Conservation (phyloP, 2,113 vertebrate genomes). For the Tetrao urogallus region DNA sequence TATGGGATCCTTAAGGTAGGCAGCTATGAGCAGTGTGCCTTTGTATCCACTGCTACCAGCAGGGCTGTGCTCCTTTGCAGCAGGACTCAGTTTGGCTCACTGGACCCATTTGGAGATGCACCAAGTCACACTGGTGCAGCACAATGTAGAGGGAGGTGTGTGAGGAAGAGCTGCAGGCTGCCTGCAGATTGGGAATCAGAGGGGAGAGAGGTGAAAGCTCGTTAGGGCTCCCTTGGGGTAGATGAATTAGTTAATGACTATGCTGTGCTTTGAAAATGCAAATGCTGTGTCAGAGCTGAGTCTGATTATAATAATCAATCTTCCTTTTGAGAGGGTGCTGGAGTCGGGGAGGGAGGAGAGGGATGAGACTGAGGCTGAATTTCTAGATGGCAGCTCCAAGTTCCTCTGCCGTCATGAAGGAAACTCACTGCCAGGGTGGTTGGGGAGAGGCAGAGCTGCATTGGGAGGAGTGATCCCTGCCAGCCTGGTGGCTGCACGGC, state of each 20-base stretch:
- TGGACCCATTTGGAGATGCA: neutral
- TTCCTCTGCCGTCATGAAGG: neutral
- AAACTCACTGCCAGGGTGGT: neutral
- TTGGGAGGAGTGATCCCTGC: neutral
- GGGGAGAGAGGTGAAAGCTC: slow-evolving; percentile 56
- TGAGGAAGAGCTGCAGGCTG: neutral
- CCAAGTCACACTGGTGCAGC: neutral
- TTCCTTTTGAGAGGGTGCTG: slow-evolving; percentile 57
- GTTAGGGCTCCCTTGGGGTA: slow-evolving; percentile 52
- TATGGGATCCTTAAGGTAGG: neutral
- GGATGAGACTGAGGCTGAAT: slow-evolving; percentile 22
- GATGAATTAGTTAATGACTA: slow-evolving; percentile 68
- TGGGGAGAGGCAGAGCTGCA: neutral
- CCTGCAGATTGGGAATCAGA: slow-evolving; percentile 16
- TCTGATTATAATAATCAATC: slow-evolving; percentile 70
- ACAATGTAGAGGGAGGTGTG: neutral
- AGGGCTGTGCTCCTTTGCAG: neutral
- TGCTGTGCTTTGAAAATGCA: slow-evolving; percentile 72
- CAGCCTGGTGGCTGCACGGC: neutral
- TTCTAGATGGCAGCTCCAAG: neutral
- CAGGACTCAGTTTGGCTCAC: neutral
- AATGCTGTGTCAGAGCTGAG: slow-evolving; percentile 61
- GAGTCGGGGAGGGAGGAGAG: neutral
- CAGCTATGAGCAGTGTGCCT: neutral
- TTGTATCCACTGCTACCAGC: neutral